These are phyloP conservation scores for Aethina tumida DNA, from an alignment of 1,140 invertebrate genomes.

Conservation along the genomic window DNA sequence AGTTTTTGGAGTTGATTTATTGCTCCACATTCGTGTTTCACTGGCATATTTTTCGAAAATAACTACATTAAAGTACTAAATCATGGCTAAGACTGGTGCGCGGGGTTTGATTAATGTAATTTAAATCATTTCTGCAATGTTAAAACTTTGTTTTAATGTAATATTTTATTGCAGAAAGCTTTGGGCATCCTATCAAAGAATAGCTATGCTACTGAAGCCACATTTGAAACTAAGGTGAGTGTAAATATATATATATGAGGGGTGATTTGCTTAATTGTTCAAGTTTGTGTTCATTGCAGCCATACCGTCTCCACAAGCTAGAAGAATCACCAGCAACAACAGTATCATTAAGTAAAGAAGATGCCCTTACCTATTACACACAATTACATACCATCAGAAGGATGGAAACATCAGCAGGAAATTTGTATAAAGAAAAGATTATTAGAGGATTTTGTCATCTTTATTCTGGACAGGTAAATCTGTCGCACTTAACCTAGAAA, in stretches of 20 bases:
- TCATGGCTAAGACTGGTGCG: slow-evolving; percentile 21
- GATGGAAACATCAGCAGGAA: slow-evolving; percentile 89
- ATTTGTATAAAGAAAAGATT: slow-evolving; percentile 40
- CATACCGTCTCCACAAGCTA: neutral
- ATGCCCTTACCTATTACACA: slow-evolving; percentile 66
- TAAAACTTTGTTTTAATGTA: neutral
- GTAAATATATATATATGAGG: no score
- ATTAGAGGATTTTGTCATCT: slow-evolving; percentile 33
- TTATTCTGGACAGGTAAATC: slow-evolving; percentile 29
- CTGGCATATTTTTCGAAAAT: slow-evolving; percentile 6
- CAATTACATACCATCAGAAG: slow-evolving; percentile 83
- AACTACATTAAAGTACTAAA: slow-evolving; percentile 2
- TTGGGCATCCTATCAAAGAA: slow-evolving; percentile 37
- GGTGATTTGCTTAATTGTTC: no score
- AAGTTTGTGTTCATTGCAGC: neutral
- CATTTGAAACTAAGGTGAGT: slow-evolving; percentile 60
- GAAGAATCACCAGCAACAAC: neutral
- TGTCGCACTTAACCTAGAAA: no score
- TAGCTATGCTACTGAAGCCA: slow-evolving; percentile 57
- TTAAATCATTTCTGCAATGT: neutral
- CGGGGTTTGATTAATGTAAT: slow-evolving; percentile 19
- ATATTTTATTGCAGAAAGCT: slow-evolving; percentile 18
- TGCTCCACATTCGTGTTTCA: slow-evolving; percentile 3
- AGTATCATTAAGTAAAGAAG: slow-evolving; percentile 56
- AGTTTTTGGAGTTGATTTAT: slow-evolving; percentile 4